Conservation (phyloP, 1,140 invertebrate genomes). For the Acyrthosiphon pisum region DNA sequence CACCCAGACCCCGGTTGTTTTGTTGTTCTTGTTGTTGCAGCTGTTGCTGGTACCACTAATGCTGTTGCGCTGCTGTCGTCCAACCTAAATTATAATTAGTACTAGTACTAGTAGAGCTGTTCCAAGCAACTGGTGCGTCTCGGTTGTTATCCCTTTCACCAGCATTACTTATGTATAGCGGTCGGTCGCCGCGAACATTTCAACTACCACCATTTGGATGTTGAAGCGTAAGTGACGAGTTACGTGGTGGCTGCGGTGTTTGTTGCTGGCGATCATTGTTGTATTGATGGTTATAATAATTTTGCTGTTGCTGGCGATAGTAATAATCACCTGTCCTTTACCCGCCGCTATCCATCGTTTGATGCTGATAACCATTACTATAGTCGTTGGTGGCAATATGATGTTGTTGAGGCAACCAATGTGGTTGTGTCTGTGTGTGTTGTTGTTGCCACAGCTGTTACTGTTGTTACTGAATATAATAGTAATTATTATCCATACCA, state of each 20-base stretch:
- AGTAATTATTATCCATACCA: background rate
- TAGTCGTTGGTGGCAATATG: background rate
- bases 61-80: background rate
- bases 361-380: background rate
- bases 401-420: background rate
- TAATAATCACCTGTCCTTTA: background rate
- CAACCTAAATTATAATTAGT: background rate
- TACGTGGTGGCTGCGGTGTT: background rate
- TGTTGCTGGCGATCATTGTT: background rate
- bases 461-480: background rate
- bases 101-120: background rate
- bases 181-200: background rate
- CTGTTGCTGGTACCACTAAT: conserved; percentile 27
- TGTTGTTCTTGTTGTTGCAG: background rate
- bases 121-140: background rate
- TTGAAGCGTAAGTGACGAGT: background rate
- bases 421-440: background rate
- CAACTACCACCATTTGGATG: background rate
- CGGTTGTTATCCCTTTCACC: background rate
- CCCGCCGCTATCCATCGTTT: background rate
- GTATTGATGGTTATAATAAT: background rate
- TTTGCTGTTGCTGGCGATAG: background rate
- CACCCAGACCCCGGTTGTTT: background rate
- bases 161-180: background rate
- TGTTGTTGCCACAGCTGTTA: background rate